phyloP scores from a whole-genome alignment of 1,140 invertebrate species.

The Eupristina koningsbergeri region DNA sequence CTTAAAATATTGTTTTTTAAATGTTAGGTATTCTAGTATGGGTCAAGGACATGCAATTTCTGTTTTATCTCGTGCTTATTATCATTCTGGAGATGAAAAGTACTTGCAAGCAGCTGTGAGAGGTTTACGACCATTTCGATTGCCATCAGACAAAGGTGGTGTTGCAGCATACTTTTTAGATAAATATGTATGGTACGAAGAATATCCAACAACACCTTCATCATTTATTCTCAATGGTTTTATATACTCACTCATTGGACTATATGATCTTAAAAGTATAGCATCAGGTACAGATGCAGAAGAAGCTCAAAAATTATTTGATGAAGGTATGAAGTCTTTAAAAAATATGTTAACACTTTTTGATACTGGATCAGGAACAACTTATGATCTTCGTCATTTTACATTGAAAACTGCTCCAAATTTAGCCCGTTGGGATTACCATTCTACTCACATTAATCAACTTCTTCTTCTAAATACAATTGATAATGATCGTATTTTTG shows the following conservation, averaged over 20 bases:
- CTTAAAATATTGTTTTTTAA: background rate
- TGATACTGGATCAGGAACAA: constrained; percentile 96
- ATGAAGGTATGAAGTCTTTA: constrained; percentile 90
- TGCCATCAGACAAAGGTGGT: constrained; percentile 82
- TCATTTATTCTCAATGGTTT: constrained; percentile 99
- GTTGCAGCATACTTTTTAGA: constrained; percentile 89
- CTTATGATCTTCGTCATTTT: constrained; percentile 96
- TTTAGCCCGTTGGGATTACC: constrained; percentile 96
- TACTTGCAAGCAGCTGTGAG: constrained; percentile 88
- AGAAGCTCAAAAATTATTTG: constrained; percentile 84
- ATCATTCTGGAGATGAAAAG: constrained; percentile 81
- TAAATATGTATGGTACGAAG: constrained; percentile 93
- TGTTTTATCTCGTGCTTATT: constrained; percentile 90
- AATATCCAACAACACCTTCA: constrained; percentile 96
- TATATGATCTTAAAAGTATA: constrained; percentile 91
- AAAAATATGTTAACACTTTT: constrained; percentile 92
- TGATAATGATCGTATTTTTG: constrained; percentile 87
- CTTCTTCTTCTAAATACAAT: constrained; percentile 91
- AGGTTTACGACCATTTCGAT: constrained; percentile 87
- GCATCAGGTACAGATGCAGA: constrained; percentile 75
- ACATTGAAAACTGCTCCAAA: constrained; percentile 92
- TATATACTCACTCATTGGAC: constrained; percentile 96
- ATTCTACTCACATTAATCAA: constrained; percentile 98
- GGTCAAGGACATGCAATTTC: constrained; percentile 97
- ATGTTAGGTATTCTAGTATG: constrained; percentile 93